Base-by-base conservation (phyloP, 2,113 vertebrate species). In the Pomatostomus ruficeps region DNA sequence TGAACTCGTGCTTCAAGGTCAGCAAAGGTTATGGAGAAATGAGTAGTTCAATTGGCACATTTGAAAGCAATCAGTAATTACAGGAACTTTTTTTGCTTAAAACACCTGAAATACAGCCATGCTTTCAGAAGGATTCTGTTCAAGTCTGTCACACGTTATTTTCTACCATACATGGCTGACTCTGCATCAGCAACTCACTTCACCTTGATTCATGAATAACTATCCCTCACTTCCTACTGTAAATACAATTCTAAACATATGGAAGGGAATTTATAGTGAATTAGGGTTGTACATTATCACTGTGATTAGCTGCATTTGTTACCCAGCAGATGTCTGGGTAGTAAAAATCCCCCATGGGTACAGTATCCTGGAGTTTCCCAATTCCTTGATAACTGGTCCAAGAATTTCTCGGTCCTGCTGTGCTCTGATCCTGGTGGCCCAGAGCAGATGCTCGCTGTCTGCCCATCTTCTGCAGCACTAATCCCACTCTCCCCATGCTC, bases 251-350 rank as follows among this genome's bases (percentile, higher is more conserved):
- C 58, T 70, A 97, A 97, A 84, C 93, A 96, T 93, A 96, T 91
- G 95, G 91, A 76, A 91, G 68, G 66, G 74, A 83, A 88, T 59
- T 46, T 38, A 82, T 29, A 78, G 93, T 82, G 89, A 79, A 84
- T 86, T 55, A 80, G 65, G 16, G 18, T 38, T 73, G 68, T 49
- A 71, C 59, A 72, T 91, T 95, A 82, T 65, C 7, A 0, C 67
- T 9, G 3, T 92, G 94, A 96, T 97, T 94, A 97, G 93, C 95
- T 80, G 40, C 79, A 55, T 96, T 96, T 95, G 95, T 95, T 94
- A 97, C 76, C 85, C 95, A 83, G 85, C 95, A 96, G 94, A 94
- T 96, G 96, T 96, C 92, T 95, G 88, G 52, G 85, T 95, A 93
- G 88, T 96, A 95, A 94, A 95, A 93, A 76, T 70, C 63, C 85